Evolutionary conservation across 2,888 invertebrate genomes (phyloP).

Genomic region (Elysia crispata): DNA sequence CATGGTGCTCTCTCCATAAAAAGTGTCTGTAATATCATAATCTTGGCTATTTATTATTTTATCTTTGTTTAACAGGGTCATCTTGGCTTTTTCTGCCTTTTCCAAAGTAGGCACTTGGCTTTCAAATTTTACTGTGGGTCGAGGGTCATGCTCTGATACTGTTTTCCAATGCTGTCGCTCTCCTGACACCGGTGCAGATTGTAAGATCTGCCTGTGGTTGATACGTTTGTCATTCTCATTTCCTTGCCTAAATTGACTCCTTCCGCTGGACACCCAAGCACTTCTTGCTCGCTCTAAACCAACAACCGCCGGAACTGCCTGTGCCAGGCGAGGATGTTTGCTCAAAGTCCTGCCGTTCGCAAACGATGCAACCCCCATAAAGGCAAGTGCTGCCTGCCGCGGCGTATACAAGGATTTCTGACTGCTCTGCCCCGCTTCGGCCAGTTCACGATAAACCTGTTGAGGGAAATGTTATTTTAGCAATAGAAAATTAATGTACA

Average conservation of each 20-base stretch:
- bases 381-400: not conserved
- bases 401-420: not conserved
- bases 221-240: not conserved
- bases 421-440: not conserved
- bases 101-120: not conserved
- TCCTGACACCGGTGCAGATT: not conserved
- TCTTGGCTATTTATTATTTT: no score
- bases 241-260: not conserved
- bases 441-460: not conserved
- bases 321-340: not conserved
- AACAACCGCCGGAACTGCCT: not conserved
- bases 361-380: no score
- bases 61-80: no score
- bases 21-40: no score
- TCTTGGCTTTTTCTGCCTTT: not conserved
- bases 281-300: not conserved
- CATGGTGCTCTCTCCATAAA: not conserved
- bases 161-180: not conserved
- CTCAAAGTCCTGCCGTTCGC: not conserved
- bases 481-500: no score
- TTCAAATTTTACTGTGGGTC: not conserved
- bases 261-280: not conserved
- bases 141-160: no score
- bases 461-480: no score
- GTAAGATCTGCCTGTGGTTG: not conserved